Base-by-base conservation (phyloP, 2,113 vertebrate species). In the Semicossyphus pulcher region DNA sequence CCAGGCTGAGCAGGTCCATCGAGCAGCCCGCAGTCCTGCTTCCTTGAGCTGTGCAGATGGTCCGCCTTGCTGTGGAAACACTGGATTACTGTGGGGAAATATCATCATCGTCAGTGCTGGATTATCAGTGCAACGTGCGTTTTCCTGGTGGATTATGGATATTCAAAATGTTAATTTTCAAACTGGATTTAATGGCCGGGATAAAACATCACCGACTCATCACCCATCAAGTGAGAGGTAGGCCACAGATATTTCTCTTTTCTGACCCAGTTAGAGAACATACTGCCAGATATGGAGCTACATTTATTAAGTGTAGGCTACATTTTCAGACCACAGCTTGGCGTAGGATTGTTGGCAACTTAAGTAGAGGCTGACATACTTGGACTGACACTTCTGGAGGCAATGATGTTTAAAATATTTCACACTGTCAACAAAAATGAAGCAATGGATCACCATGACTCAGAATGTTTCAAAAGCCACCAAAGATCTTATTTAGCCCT, bases 191-290 rank as follows among this genome's bases (percentile, higher is more conserved):
- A 52, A 32, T 20, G 26, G 10, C 45, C 16, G 1, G 15, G 58
- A 32, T 31, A 3, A 69, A 74, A 26, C 8, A n/a, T 14, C 60
- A 37, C 16, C 5, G 7, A 44, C 5, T 59, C 4, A 6, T 44
- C 44, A 41, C 44, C 29, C 32, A 39, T 14, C 15, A 5, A 4
- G 25, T 47, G 18, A 76, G n/a, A 83, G 84, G 87, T 87, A 89
- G 67, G 84, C 7, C 44, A 10, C n/a, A 5, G 1, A 58, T 53
- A 32, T 44, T 48, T 16, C 9, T 34, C n/a, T 10, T 53, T 59
- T 21, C 36, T 52, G 12, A 52, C 57, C n/a, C 3, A 67, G 7
- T 26, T 20, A 16, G 18, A 6, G 6, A 18, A 29, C 29, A 39
- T 5, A 6, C 16, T 52, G 25, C 10, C 23, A 25, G 63, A 18